Percentiles rank a stretch among this genome's conserved stretches.
These are phyloP conservation scores for Silurus glanis DNA, from an alignment of 2,113 vertebrate species.

Conservation along the genomic window DNA sequence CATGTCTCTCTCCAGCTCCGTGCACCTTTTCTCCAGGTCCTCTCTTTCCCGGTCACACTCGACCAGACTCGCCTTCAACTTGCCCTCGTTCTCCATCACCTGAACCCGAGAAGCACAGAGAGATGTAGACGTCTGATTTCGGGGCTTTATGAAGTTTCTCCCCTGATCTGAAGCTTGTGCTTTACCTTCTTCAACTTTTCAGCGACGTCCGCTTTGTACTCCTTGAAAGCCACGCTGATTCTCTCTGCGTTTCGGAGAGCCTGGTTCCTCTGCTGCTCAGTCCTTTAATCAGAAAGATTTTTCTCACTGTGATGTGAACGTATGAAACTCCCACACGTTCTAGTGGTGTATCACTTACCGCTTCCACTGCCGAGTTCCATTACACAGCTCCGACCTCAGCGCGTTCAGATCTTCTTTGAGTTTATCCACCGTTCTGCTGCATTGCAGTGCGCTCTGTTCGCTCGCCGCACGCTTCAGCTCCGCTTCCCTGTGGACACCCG, in stretches of 20 bases:
- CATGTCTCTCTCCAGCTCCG: constrained; percentile 73
- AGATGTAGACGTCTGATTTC: background rate
- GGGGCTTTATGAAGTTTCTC: too few relatives aligned
- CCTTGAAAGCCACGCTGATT: constrained; percentile 82
- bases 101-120: constrained; percentile 60
- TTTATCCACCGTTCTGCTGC: constrained; percentile 72
- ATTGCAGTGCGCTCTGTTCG: constrained; percentile 77
- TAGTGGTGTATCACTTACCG: constrained; percentile 67
- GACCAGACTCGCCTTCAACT: constrained; percentile 74
- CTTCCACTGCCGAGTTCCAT: constrained; percentile 75
- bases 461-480: constrained; percentile 79
- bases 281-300: constrained; percentile 56
- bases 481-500: constrained; percentile 69
- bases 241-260: constrained; percentile 84
- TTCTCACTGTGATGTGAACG: too few relatives aligned
- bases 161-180: background rate
- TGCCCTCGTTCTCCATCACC: constrained; percentile 81
- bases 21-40: constrained; percentile 75
- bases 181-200: constrained; percentile 81
- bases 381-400: constrained; percentile 77
- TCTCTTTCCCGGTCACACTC: constrained; percentile 80
- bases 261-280: constrained; percentile 89
- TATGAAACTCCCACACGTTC: background rate
- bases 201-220: constrained; percentile 79
- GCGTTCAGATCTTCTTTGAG: constrained; percentile 77